These are phyloP conservation scores for Pseudomyrmex concolor DNA, from an alignment of 1,140 invertebrate genomes.

Conservation along the genomic window DNA sequence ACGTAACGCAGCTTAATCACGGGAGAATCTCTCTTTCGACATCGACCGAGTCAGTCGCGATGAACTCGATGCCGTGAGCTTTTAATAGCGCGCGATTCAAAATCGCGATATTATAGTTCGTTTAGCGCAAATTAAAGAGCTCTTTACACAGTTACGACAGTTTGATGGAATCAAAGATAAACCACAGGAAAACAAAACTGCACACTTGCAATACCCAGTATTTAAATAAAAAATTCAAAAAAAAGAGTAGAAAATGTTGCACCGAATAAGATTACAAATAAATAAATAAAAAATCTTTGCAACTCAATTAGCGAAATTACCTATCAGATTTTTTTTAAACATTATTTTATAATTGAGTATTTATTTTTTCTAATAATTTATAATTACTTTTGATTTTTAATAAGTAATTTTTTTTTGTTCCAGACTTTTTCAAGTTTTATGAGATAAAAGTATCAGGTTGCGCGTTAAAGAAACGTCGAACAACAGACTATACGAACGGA, in stretches of 20 bases:
- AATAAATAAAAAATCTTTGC: conserved; percentile 9
- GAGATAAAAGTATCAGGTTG: conserved; percentile 18
- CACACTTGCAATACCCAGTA: neutral
- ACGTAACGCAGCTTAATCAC: neutral
- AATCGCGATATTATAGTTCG: conserved; percentile 19
- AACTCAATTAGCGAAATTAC: neutral
- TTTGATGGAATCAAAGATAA: conserved; percentile 2
- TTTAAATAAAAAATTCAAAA: neutral
- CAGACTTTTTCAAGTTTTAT: neutral
- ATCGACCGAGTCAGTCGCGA: conserved; percentile 23
- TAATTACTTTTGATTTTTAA: neutral
- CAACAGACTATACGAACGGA: conserved; percentile 20
- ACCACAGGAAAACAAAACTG: neutral
- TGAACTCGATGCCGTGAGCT: conserved; percentile 50
- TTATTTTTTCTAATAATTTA: neutral
- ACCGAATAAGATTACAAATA: neutral
- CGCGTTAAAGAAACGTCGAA: conserved; percentile 5
- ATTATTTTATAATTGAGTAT: no score
- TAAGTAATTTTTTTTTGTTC: no score
- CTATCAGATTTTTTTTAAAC: neutral
- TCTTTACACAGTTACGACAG: neutral
- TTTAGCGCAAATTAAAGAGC: neutral
- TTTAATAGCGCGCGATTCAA: conserved; percentile 53
- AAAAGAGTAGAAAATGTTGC: neutral
- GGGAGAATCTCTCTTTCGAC: conserved; percentile 18